Percentiles rank a stretch among this genome's conserved stretches.
Evolutionary conservation across 2,888 invertebrate species (phyloP).

Genomic region (Ypsolopha sequella): DNA sequence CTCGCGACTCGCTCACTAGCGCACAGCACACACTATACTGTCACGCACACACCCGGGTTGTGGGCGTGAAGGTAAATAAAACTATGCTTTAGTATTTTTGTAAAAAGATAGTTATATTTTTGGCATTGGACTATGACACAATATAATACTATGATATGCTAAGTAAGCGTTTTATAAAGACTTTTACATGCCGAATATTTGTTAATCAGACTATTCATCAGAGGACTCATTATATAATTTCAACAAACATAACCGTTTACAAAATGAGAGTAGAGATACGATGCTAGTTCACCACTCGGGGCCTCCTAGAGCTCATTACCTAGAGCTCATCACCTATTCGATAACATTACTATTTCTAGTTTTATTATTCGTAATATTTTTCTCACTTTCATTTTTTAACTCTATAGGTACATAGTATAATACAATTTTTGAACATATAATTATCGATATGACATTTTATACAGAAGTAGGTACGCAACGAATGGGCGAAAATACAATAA

Average conservation of each 20-base stretch:
- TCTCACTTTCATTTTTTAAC: slow-evolving; percentile 66
- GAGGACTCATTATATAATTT: slow-evolving; percentile 69
- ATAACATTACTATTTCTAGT: slow-evolving; percentile 65
- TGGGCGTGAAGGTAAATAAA: slow-evolving; percentile 49
- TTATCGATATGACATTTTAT: slow-evolving; percentile 68
- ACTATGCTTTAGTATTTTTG: slow-evolving; percentile 63
- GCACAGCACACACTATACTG: background rate
- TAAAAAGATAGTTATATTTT: slow-evolving; percentile 72
- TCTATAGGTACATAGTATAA: slow-evolving; percentile 68
- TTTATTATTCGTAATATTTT: slow-evolving; percentile 64
- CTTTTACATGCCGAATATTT: slow-evolving; percentile 71
- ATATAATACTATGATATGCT: slow-evolving; percentile 72
- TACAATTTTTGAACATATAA: slow-evolving; percentile 69
- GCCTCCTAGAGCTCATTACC: slow-evolving; percentile 55
- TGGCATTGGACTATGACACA: slow-evolving; percentile 72
- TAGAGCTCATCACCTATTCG: slow-evolving; percentile 58
- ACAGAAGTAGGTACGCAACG: slow-evolving; percentile 66
- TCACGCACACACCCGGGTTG: slow-evolving; percentile 8
- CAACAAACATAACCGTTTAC: slow-evolving; percentile 69
- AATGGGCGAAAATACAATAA: slow-evolving; percentile 61
- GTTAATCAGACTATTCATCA: slow-evolving; percentile 70
- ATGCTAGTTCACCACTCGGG: slow-evolving; percentile 47
- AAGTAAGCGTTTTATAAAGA: slow-evolving; percentile 72
- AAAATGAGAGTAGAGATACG: slow-evolving; percentile 57
- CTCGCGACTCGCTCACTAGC: background rate